These are phyloP conservation scores for Epirrhoe tristata DNA, from an alignment of 2,888 invertebrate species.

Conservation along the genomic window DNA sequence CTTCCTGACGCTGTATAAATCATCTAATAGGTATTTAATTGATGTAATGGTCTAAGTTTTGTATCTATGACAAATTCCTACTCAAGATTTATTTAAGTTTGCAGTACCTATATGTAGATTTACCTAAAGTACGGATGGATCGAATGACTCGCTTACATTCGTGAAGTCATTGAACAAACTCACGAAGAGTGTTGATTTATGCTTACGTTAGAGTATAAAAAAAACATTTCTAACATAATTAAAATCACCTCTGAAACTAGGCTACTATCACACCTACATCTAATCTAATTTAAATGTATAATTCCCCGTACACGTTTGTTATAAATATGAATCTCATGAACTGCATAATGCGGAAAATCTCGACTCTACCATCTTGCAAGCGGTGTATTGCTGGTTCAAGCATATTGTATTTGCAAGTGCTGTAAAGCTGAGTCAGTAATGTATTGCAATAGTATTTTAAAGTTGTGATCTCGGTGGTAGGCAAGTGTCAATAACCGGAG, in stretches of 20 bases:
- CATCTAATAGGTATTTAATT: no score
- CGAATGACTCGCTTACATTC: no score
- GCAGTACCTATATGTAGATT: no score
- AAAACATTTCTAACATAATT: background rate
- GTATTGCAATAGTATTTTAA: conserved; percentile 25
- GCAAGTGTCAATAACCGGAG: conserved; percentile 60
- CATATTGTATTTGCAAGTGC: background rate
- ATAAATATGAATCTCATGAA: background rate
- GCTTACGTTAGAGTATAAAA: no score
- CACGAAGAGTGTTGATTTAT: no score
- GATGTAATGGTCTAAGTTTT: no score
- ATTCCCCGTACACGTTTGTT: background rate
- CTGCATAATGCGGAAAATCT: conserved; percentile 14
- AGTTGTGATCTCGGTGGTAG: conserved; percentile 18
- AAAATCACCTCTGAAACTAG: conserved; percentile 1
- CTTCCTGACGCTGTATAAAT: no score
- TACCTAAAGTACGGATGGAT: no score
- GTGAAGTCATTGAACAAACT: no score
- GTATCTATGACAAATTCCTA: no score
- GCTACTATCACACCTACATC: background rate
- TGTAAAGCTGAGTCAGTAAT: conserved; percentile 30
- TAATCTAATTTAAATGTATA: conserved; percentile 1
- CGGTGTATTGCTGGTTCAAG: conserved; percentile 18
- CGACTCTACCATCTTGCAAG: background rate
- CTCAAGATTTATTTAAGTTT: no score